Percentiles rank a stretch among this genome's conserved stretches.
These are phyloP conservation scores for Subacronicta megacephala DNA, from an alignment of 2,888 invertebrate genomes.

Conservation along the genomic window DNA sequence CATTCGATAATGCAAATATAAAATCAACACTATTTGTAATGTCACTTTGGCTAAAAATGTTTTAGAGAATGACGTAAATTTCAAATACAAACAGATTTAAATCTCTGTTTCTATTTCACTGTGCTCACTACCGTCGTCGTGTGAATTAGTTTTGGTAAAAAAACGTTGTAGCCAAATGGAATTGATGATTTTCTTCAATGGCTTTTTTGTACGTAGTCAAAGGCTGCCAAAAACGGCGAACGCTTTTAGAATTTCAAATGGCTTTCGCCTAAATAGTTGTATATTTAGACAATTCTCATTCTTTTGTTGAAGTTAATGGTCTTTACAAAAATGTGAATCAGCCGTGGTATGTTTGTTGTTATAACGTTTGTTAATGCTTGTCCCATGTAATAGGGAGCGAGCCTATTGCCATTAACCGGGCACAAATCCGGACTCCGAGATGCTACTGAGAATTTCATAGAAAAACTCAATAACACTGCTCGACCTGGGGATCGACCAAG, in stretches of 20 bases:
- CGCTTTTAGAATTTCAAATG: slow-evolving; percentile 38
- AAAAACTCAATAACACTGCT: no score
- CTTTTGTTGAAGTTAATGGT: slow-evolving; percentile 8
- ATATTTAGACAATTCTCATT: slow-evolving; percentile 19
- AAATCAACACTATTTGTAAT: no score
- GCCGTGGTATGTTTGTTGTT: not conserved
- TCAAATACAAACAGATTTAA: slow-evolving; percentile 5
- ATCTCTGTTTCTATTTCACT: slow-evolving; percentile 10
- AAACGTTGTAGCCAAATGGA: slow-evolving; percentile 53
- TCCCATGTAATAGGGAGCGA: no score
- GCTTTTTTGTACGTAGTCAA: slow-evolving; percentile 37
- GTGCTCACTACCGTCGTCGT: slow-evolving; percentile 39
- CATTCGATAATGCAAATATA: no score
- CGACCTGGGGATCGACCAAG: no score
- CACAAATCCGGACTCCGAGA: no score
- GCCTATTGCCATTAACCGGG: no score
- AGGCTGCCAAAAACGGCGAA: slow-evolving; percentile 39
- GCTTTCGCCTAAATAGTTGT: slow-evolving; percentile 23
- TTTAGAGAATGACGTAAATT: not conserved
- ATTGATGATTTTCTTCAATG: slow-evolving; percentile 50
- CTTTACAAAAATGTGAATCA: slow-evolving; percentile 1
- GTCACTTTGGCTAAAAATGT: no score
- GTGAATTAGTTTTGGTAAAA: slow-evolving; percentile 57
- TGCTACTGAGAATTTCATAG: no score
- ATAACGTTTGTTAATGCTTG: no score